phyloP scores from a whole-genome alignment of 2,888 invertebrate species.

The Coleophora flavipennella region DNA sequence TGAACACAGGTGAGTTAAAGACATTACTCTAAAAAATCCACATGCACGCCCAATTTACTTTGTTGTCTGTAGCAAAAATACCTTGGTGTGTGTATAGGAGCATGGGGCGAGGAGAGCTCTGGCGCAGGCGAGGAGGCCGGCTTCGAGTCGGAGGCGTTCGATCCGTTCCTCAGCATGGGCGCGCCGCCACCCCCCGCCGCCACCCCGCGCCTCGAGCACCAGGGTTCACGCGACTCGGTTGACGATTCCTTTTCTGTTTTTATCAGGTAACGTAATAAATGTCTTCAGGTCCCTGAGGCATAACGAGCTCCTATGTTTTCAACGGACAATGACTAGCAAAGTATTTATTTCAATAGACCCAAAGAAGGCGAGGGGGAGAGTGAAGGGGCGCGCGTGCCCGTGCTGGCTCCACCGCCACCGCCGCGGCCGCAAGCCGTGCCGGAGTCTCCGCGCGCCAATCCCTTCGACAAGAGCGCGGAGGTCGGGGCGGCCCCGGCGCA shows the following conservation, averaged over 20 bases:
- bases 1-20: slow-evolving; percentile 35
- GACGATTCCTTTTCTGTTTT: slow-evolving; percentile 87
- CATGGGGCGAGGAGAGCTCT: slow-evolving; percentile 46
- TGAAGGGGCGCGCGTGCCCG: slow-evolving; percentile 67
- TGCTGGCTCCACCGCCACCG: slow-evolving; percentile 82
- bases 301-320: background rate
- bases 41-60: background rate
- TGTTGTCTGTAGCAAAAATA: background rate
- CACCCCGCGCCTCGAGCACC: slow-evolving; percentile 74
- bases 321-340: background rate
- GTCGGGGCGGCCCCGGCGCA: slow-evolving; percentile 5
- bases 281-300: too few relatives aligned
- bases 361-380: slow-evolving; percentile 46
- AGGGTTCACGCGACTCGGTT: slow-evolving; percentile 83
- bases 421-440: slow-evolving; percentile 68
- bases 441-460: slow-evolving; percentile 81
- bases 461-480: slow-evolving; percentile 76
- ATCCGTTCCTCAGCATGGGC: slow-evolving; percentile 84
- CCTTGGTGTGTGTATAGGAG: slow-evolving; percentile 35
- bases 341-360: slow-evolving; percentile 45
- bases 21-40: background rate
- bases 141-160: slow-evolving; percentile 82
- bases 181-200: slow-evolving; percentile 81
- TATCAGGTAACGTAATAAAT: slow-evolving; percentile 69
- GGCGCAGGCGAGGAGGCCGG: slow-evolving; percentile 51